Percentiles rank a stretch among this genome's conserved stretches.
Evolutionary conservation across 1,140 invertebrate genomes (phyloP).

Genomic region (Colletes gigas): DNA sequence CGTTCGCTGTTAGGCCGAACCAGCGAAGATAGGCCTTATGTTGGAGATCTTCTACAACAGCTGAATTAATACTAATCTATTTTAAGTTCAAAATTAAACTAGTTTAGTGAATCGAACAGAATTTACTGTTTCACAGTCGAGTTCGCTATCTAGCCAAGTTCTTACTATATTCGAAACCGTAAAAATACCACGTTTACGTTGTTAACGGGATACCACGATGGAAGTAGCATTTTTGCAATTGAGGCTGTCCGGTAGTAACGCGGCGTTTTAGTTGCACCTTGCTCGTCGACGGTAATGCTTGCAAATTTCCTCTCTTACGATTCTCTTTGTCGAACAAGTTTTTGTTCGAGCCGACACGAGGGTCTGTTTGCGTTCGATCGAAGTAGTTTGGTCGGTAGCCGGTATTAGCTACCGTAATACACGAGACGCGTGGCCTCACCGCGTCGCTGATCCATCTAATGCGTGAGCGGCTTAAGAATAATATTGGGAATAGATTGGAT

Average conservation of each 20-base stretch:
- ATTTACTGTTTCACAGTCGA: too few relatives aligned
- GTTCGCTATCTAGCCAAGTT: not conserved
- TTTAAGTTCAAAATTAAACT: too few relatives aligned
- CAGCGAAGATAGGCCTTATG: too few relatives aligned
- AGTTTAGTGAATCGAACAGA: too few relatives aligned
- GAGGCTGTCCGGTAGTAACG: not conserved
- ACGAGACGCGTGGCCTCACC: constrained; percentile 46
- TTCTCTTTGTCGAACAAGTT: constrained; percentile 38
- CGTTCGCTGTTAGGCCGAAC: too few relatives aligned
- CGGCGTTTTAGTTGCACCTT: not conserved
- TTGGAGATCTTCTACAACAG: too few relatives aligned
- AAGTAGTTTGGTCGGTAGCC: not conserved
- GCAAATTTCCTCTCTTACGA: constrained; percentile 17
- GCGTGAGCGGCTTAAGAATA: constrained; percentile 45
- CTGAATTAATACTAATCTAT: too few relatives aligned
- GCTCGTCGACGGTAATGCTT: not conserved
- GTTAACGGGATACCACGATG: constrained; percentile 34
- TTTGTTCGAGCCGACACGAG: constrained; percentile 13
- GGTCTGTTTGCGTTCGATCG: constrained; percentile 32
- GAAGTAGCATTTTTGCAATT: constrained; percentile 19
- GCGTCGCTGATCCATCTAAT: constrained; percentile 26
- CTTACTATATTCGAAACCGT: constrained; percentile 6
- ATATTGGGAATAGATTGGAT: constrained; percentile 55
- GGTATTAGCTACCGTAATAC: constrained; percentile 49
- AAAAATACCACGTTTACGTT: constrained; percentile 18